Evolutionary conservation across 2,113 vertebrate genomes (phyloP).

Genomic region (Chinchilla lanigera): DNA sequence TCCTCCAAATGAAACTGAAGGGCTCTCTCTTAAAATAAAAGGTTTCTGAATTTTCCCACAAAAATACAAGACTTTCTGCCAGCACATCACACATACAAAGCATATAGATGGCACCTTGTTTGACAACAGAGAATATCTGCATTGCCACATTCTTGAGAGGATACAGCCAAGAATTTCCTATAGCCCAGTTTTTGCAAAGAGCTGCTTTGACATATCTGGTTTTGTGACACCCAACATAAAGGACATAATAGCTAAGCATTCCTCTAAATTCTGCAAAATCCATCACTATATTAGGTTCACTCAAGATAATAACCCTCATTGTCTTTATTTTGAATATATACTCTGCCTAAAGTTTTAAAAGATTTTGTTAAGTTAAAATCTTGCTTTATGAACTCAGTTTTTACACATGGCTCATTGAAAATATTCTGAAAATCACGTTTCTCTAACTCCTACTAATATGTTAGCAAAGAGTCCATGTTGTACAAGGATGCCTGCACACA

Average conservation of each 20-base stretch:
- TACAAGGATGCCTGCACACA: neutral
- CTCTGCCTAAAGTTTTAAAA: neutral
- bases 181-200: neutral
- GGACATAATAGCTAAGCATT: neutral
- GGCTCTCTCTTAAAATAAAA: slow-evolving; percentile 9
- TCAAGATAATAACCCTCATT: neutral
- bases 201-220: neutral
- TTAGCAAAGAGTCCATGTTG: neutral
- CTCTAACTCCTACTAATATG: neutral
- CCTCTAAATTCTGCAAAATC: neutral
- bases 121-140: neutral
- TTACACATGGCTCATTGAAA: neutral
- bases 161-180: neutral
- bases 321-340: neutral
- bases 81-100: neutral
- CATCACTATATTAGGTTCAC: neutral
- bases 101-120: neutral
- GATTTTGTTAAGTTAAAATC: neutral
- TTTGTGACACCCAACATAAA: neutral
- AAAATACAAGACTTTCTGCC: slow-evolving; percentile 6
- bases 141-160: neutral
- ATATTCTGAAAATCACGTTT: slow-evolving; percentile 20
- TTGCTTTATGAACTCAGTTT: neutral
- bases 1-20: slow-evolving; percentile 7
- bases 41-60: neutral